Evolutionary conservation across 2,113 vertebrate genomes (phyloP).

Genomic region (Athene noctua): DNA sequence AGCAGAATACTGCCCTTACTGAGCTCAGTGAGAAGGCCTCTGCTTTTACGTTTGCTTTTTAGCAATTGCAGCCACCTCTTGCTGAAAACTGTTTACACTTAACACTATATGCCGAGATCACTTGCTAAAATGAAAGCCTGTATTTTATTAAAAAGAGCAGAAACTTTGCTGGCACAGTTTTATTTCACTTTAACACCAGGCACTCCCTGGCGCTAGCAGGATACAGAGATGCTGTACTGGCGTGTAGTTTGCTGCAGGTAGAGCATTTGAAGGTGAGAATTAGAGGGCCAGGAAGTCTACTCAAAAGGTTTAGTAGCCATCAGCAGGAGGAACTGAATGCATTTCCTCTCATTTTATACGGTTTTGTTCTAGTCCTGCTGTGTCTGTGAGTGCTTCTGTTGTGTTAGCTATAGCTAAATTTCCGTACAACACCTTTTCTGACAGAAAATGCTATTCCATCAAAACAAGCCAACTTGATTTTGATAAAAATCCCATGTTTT

Average conservation of each 20-base stretch:
- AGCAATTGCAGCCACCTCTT: not conserved
- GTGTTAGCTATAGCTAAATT: not conserved
- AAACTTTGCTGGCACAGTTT: not conserved
- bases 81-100: constrained; percentile 47
- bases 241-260: not conserved
- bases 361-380: constrained; percentile 2
- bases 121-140: not conserved
- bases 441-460: not conserved
- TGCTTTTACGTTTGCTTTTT: not conserved
- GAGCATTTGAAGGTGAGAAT: not conserved
- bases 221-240: not conserved
- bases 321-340: not conserved
- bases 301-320: not conserved
- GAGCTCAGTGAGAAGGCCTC: not conserved
- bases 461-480: constrained; percentile 1
- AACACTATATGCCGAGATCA: constrained; percentile 3
- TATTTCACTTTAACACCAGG: not conserved
- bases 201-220: not conserved
- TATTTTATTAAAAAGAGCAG: constrained; percentile 4
- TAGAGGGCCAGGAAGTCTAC: not conserved
- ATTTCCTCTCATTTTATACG: not conserved
- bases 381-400: not conserved
- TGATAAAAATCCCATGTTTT: not conserved
- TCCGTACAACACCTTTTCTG: not conserved
- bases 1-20: not conserved